Conservation (phyloP, 2,888 invertebrate genomes). For the Torymus texanus region DNA sequence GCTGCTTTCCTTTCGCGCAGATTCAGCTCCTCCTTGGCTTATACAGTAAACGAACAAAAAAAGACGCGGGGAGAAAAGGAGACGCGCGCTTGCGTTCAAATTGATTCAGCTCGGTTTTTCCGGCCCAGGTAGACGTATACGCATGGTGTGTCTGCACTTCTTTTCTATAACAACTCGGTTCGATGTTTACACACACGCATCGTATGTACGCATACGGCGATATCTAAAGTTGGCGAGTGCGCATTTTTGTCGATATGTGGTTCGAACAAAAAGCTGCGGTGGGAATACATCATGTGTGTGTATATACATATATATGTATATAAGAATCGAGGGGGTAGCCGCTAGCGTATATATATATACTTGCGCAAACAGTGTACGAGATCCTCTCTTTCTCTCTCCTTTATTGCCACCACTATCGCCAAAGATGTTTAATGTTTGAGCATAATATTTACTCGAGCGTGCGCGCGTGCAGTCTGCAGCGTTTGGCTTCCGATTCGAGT, state of each 20-base stretch:
- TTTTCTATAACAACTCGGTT: background rate
- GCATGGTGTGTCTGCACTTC: constrained; percentile 35
- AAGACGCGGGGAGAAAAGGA: background rate
- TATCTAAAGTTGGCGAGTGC: constrained; percentile 33
- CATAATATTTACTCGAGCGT: constrained; percentile 68
- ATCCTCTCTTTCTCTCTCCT: constrained; percentile 30
- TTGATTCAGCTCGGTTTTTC: constrained; percentile 71
- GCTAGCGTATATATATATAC: background rate
- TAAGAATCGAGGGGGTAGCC: background rate
- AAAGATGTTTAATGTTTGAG: constrained; percentile 70
- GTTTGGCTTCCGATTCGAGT: constrained; percentile 46
- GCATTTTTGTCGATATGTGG: constrained; percentile 3
- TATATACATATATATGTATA: constrained; percentile 4
- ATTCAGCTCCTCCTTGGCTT: constrained; percentile 63
- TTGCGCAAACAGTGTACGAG: constrained; percentile 36
- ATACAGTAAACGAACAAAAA: constrained; percentile 18
- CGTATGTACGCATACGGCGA: constrained; percentile 7
- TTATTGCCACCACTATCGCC: constrained; percentile 60
- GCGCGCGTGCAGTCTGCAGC: constrained; percentile 48
- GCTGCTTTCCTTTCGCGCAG: constrained; percentile 70
- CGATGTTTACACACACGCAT: constrained; percentile 38
- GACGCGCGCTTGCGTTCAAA: constrained; percentile 68
- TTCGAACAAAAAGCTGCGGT: constrained; percentile 30
- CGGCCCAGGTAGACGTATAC: constrained; percentile 65
- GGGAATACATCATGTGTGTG: too few species aligned